These are phyloP conservation scores for Lasioglossum figueresi DNA, from an alignment of 2,888 invertebrate genomes.

Conservation along the genomic window DNA sequence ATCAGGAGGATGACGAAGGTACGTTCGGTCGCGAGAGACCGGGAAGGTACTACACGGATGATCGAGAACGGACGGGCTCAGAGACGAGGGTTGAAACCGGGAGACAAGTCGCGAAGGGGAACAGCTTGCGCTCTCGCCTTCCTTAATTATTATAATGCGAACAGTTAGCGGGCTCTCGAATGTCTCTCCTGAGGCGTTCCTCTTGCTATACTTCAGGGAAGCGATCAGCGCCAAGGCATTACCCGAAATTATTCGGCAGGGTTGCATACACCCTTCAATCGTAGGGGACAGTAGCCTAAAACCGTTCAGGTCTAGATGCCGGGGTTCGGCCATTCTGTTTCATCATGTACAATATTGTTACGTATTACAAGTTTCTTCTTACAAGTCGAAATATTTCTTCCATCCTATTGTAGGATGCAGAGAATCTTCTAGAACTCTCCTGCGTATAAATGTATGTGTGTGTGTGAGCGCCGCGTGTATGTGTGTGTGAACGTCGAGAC, in stretches of 20 bases:
- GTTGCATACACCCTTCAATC: not conserved
- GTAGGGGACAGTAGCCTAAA: not conserved
- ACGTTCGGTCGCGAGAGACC: constrained; percentile 37
- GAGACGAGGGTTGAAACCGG: constrained; percentile 30
- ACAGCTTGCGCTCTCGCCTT: constrained; percentile 36
- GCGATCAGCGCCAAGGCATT: not conserved
- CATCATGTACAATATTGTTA: not conserved
- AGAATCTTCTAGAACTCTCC: too few relatives aligned
- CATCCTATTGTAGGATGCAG: too few relatives aligned
- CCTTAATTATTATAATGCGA: constrained; percentile 45
- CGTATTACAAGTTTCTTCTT: too few relatives aligned
- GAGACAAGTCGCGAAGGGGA: constrained; percentile 12
- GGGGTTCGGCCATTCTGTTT: too few relatives aligned
- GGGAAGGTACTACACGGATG: constrained; percentile 36
- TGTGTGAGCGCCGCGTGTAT: too few relatives aligned
- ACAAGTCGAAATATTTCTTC: too few relatives aligned
- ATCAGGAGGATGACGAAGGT: constrained; percentile 66
- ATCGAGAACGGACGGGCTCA: constrained; percentile 31
- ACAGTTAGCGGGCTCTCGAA: constrained; percentile 28
- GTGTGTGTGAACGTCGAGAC: too few relatives aligned
- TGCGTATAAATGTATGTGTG: too few relatives aligned
- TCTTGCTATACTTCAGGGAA: not conserved
- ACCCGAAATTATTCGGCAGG: not conserved
- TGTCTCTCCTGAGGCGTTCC: constrained; percentile 38
- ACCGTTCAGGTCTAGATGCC: not conserved